phyloP scores from a whole-genome alignment of 2,888 invertebrate genomes.

The Rhorus exstirpatorius region DNA sequence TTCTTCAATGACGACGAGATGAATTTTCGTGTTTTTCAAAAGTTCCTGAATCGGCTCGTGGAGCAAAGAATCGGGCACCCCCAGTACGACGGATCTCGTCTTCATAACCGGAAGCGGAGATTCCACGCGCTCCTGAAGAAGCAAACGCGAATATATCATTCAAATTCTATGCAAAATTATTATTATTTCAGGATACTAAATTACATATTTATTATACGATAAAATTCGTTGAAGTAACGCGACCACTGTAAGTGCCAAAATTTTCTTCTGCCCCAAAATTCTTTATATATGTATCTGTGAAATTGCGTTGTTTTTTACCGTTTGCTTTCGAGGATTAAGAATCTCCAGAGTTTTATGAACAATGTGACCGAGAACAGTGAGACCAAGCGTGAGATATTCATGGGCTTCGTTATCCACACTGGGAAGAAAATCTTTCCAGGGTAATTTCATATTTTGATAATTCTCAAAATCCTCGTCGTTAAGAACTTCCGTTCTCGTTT shows the following conservation, averaged over 20 bases:
- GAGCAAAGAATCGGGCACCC: slow-evolving; percentile 83
- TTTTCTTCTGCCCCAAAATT: no score
- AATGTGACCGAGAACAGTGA: slow-evolving; percentile 87
- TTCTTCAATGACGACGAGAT: slow-evolving; percentile 86
- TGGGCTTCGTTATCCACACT: slow-evolving; percentile 86
- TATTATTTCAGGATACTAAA: no score
- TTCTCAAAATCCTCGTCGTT: slow-evolving; percentile 88
- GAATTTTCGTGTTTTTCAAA: slow-evolving; percentile 85
- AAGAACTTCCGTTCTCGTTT: slow-evolving; percentile 87
- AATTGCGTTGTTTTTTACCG: no score
- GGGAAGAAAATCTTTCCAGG: slow-evolving; percentile 87
- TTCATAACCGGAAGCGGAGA: slow-evolving; percentile 85
- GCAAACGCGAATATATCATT: background rate
- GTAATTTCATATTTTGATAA: slow-evolving; percentile 87
- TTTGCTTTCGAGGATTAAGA: slow-evolving; percentile 86
- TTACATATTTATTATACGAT: no score
- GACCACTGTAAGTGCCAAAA: no score
- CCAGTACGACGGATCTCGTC: slow-evolving; percentile 86
- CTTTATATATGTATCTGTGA: no score
- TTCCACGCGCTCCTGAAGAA: slow-evolving; percentile 77
- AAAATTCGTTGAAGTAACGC: no score
- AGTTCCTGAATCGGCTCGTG: slow-evolving; percentile 86
- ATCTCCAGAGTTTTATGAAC: slow-evolving; percentile 87
- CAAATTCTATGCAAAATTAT: background rate
- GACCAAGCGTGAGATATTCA: slow-evolving; percentile 84